A percentile compares a stretch with the other conserved stretches of the same genome.
phyloP scores from a whole-genome alignment of 2,113 vertebrate species.

The Zosterops pallidus region DNA sequence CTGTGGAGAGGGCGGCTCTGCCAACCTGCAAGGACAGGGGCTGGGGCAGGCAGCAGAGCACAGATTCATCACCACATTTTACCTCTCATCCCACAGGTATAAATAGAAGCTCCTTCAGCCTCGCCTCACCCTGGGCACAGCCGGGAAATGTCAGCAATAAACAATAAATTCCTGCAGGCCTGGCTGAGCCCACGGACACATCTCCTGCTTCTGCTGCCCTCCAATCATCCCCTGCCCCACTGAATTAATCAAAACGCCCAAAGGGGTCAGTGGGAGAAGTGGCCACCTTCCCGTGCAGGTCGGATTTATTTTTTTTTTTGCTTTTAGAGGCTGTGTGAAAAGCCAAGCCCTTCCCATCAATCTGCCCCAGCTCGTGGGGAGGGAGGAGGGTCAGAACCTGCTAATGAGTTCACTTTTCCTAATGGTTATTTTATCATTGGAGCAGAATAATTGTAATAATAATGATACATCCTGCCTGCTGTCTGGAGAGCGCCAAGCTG shows the following conservation, averaged over 20 bases:
- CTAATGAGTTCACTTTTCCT: conserved; percentile 44
- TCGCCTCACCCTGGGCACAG: not conserved
- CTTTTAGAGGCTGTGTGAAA: not conserved
- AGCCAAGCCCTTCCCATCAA: conserved; percentile 15
- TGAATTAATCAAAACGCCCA: not conserved
- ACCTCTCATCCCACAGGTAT: conserved; percentile 40
- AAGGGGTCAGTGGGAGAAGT: not conserved
- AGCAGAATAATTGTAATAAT: conserved; percentile 39
- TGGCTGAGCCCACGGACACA: not conserved
- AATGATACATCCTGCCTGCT: conserved; percentile 19
- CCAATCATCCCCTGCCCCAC: not conserved
- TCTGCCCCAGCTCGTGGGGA: not conserved
- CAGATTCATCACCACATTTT: not conserved
- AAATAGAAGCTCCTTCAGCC: conserved; percentile 42
- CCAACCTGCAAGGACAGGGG: not conserved
- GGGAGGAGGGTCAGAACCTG: not conserved
- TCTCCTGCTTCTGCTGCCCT: not conserved
- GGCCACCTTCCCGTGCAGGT: not conserved
- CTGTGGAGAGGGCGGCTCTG: fast-evolving
- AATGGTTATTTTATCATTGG: conserved; percentile 44
- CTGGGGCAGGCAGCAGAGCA: not conserved
- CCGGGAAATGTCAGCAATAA: conserved; percentile 17
- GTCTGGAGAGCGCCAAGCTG: not conserved
- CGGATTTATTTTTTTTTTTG: not conserved
- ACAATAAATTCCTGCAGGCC: not conserved